Evolutionary conservation across 2,797 vertebrate species (phyloP).

Genomic region (Notamacropus eugenii): DNA sequence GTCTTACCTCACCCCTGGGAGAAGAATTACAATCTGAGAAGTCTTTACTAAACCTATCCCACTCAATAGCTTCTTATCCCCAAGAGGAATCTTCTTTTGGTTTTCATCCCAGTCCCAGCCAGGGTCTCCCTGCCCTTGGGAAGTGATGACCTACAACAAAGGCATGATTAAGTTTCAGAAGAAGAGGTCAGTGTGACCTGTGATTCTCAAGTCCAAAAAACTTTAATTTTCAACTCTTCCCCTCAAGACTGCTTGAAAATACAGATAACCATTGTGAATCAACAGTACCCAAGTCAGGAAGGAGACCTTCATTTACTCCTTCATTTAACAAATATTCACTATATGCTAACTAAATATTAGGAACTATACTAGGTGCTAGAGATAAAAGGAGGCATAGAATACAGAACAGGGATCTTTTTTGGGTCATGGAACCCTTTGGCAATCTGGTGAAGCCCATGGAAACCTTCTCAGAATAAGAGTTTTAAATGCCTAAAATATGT

Average conservation of each 20-base stretch:
- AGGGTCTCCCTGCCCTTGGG: background rate
- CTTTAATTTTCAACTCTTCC: background rate
- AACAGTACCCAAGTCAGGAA: background rate
- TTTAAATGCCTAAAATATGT: background rate
- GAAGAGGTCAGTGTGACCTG: background rate
- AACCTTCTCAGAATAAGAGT: background rate
- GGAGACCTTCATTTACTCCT: background rate
- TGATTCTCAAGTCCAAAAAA: background rate
- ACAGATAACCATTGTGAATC: background rate
- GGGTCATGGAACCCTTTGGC: background rate
- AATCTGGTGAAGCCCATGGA: background rate
- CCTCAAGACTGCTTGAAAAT: background rate
- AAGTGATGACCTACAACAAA: background rate
- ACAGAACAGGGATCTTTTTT: background rate
- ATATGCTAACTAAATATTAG: background rate
- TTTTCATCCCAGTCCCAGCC: background rate
- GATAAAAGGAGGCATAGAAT: background rate
- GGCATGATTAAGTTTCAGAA: background rate
- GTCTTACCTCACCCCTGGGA: too few relatives aligned
- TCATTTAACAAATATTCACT: background rate
- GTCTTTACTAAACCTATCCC: too few relatives aligned
- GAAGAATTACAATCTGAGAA: too few relatives aligned
- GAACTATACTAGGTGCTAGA: background rate
- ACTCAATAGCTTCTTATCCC: background rate
- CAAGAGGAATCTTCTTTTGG: background rate